phyloP scores from a whole-genome alignment of 2,888 invertebrate genomes.

The Polyploca ridens region DNA sequence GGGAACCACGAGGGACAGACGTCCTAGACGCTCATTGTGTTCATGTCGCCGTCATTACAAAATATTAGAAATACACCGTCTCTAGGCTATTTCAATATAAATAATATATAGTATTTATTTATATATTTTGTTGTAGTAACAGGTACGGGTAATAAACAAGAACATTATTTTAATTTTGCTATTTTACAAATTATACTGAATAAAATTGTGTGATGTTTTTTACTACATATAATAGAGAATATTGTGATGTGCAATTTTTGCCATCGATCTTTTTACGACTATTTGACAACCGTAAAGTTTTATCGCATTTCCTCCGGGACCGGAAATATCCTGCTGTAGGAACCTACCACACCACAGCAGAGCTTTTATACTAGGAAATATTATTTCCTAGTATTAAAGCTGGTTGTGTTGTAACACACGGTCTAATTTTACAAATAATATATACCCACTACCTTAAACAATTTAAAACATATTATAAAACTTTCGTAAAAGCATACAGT shows the following conservation, averaged over 20 bases:
- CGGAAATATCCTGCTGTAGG: too few species aligned
- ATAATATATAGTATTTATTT: neutral
- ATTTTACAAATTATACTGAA: neutral
- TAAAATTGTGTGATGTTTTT: neutral
- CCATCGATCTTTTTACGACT: slow-evolving; percentile 59
- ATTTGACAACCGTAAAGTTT: slow-evolving; percentile 58
- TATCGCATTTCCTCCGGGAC: too few species aligned
- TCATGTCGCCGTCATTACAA: slow-evolving; percentile 16
- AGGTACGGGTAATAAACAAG: too few species aligned
- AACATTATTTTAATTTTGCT: too few species aligned
- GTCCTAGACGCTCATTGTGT: slow-evolving; percentile 39
- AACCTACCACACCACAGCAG: too few species aligned
- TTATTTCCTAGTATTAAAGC: too few species aligned
- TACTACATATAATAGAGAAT: neutral
- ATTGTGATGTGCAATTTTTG: neutral
- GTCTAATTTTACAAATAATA: too few species aligned
- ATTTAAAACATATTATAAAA: slow-evolving; percentile 30
- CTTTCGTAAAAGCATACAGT: neutral
- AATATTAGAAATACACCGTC: neutral
- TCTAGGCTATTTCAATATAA: neutral
- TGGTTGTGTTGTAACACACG: too few species aligned
- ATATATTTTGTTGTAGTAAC: too few species aligned
- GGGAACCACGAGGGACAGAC: slow-evolving; percentile 49
- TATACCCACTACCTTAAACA: too few species aligned
- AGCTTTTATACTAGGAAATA: too few species aligned